phyloP scores from a whole-genome alignment of 2,797 vertebrate species.

The Eospalax fontanierii region DNA sequence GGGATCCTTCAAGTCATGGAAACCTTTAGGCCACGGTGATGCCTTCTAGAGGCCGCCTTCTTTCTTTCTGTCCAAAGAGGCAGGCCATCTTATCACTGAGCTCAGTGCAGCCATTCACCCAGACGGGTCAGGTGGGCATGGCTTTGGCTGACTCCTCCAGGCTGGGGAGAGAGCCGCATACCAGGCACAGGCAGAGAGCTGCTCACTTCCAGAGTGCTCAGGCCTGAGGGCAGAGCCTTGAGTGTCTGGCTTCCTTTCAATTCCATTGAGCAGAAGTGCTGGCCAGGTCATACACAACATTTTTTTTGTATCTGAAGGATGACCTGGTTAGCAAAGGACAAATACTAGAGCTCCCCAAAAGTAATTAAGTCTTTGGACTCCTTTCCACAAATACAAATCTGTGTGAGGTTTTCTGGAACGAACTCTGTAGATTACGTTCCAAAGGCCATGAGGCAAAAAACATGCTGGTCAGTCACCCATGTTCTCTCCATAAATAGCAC shows the following conservation, averaged over 20 bases:
- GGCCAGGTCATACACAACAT: conserved; percentile 84
- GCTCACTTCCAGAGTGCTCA: conserved; percentile 81
- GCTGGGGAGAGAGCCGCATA: not conserved
- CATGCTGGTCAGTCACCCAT: conserved; percentile 55
- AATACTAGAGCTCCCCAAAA: conserved; percentile 80
- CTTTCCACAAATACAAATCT: conserved; percentile 75
- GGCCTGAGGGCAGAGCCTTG: conserved; percentile 79
- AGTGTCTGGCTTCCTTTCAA: conserved; percentile 86
- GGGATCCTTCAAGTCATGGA: conserved; percentile 57
- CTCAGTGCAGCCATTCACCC: not conserved
- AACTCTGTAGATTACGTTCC: conserved; percentile 64
- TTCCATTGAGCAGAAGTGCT: conserved; percentile 85
- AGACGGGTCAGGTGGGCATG: conserved; percentile 7
- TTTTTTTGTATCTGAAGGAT: conserved; percentile 88
- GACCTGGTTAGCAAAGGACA: conserved; percentile 85
- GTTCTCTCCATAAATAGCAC: conserved; percentile 79
- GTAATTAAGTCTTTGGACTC: conserved; percentile 74
- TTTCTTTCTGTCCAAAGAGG: not conserved
- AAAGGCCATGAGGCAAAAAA: conserved; percentile 79
- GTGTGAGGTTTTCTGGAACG: conserved; percentile 82
- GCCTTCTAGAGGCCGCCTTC: not conserved
- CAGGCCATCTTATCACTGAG: not conserved
- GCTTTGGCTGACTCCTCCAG: conserved; percentile 14
- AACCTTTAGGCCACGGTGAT: not conserved
- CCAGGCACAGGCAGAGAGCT: not conserved